Percentiles rank a stretch among this genome's conserved stretches.
phyloP scores from a whole-genome alignment of 2,113 vertebrate genomes.

The Suncus etruscus region DNA sequence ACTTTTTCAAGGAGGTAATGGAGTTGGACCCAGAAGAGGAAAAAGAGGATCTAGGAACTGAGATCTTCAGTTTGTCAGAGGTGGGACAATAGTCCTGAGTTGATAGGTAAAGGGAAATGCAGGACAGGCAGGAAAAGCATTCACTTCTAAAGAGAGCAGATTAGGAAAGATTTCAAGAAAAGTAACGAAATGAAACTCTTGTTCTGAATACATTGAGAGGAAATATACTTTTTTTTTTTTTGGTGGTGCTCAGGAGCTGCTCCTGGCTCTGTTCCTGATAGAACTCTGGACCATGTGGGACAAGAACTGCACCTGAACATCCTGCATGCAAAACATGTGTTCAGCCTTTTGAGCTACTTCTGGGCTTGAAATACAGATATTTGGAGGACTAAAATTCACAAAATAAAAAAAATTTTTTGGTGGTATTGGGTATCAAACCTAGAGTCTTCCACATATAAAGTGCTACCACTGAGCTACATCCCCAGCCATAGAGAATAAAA shows the following conservation, averaged over 20 bases:
- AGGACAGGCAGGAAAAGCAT: neutral
- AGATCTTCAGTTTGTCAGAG: neutral
- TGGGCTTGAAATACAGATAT: neutral
- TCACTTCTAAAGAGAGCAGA: neutral
- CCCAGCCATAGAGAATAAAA: too few species aligned
- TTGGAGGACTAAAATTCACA: neutral
- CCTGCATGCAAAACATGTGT: too few species aligned
- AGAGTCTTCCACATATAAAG: too few species aligned
- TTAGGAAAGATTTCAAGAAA: neutral
- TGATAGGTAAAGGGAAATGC: neutral
- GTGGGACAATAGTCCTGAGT: neutral
- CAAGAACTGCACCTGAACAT: too few species aligned
- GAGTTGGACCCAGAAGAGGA: neutral
- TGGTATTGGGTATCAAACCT: too few species aligned
- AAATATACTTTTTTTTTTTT: too few species aligned
- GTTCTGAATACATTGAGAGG: neutral
- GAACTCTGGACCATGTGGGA: too few species aligned
- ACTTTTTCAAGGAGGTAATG: neutral
- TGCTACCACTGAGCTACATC: too few species aligned
- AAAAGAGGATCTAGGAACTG: neutral
- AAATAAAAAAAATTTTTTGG: too few species aligned
- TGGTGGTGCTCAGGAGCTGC: too few species aligned
- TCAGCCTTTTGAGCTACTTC: too few species aligned
- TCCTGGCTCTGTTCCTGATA: too few species aligned
- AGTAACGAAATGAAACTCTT: neutral